Evolutionary conservation across 2,113 vertebrate species (phyloP).

Genomic region (Albula glossodonta): DNA sequence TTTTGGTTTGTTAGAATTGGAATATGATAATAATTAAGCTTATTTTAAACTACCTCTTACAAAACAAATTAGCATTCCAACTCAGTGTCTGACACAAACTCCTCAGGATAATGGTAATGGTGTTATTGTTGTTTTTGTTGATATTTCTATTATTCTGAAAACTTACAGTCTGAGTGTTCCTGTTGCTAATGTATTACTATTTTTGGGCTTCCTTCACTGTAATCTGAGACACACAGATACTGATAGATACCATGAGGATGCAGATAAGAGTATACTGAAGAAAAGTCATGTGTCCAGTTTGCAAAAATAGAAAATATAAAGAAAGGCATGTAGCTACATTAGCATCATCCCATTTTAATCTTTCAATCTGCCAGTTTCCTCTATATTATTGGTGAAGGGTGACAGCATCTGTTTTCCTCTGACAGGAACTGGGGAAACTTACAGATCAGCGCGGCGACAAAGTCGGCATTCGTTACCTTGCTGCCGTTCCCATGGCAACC

Average conservation of each 20-base stretch:
- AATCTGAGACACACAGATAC: not conserved
- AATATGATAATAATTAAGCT: too few species aligned
- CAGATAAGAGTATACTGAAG: not conserved
- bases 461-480: slow-evolving; percentile 12
- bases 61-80: too few species aligned
- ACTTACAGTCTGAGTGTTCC: not conserved
- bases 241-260: not conserved
- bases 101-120: too few species aligned
- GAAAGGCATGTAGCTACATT: not conserved
- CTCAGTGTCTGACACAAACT: too few species aligned
- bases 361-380: slow-evolving; percentile 10
- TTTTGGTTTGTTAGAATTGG: not conserved
- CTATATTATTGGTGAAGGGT: not conserved
- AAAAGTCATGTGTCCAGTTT: slow-evolving; percentile 17
- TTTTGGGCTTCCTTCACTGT: not conserved
- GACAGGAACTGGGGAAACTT: not conserved
- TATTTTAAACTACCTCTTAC: too few species aligned
- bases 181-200: not conserved
- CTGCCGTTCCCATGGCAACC: slow-evolving; percentile 64
- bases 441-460: not conserved
- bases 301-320: not conserved
- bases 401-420: not conserved
- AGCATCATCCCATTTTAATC: slow-evolving; percentile 1
- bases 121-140: not conserved
- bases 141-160: not conserved